Evolutionary conservation across 2,113 vertebrate species (phyloP).

Genomic region (Ifrita kowaldi): DNA sequence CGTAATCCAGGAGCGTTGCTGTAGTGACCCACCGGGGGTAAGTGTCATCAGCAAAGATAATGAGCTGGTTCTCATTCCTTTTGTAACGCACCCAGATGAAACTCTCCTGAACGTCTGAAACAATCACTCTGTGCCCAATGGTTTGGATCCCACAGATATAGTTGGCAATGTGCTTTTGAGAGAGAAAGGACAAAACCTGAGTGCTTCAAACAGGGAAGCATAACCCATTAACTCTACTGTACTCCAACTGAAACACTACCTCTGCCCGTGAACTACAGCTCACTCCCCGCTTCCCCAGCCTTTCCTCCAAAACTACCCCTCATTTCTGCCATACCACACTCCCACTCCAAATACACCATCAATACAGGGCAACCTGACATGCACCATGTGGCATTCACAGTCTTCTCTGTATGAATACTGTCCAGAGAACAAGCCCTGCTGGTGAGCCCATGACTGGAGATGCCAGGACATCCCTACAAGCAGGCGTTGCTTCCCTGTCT

Average conservation of each 20-base stretch:
- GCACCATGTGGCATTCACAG: rapidly evolving
- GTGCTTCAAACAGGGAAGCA: neutral
- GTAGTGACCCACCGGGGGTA: slow-evolving; percentile 97
- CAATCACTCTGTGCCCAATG: slow-evolving; percentile 92
- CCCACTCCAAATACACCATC: neutral
- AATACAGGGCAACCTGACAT: neutral
- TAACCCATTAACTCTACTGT: neutral
- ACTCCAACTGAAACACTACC: neutral
- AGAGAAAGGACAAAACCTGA: neutral
- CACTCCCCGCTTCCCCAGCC: neutral
- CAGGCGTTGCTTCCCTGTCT: neutral
- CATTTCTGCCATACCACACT: neutral
- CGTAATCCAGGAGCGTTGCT: slow-evolving; percentile 91
- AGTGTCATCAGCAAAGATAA: slow-evolving; percentile 97
- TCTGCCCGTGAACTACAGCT: neutral
- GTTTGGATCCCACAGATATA: slow-evolving; percentile 93
- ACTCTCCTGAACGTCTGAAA: slow-evolving; percentile 95
- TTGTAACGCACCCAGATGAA: slow-evolving; percentile 98
- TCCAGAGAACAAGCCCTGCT: neutral
- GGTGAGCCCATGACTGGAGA: neutral
- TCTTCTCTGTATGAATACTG: rapidly evolving
- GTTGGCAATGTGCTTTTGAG: slow-evolving; percentile 89
- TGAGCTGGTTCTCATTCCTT: slow-evolving; percentile 96
- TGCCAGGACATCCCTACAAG: neutral
- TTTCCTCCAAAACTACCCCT: neutral